Percentiles rank a stretch among this genome's conserved stretches.
Conservation (phyloP, 1,140 invertebrate species). For the Brachionus calyciflorus region DNA sequence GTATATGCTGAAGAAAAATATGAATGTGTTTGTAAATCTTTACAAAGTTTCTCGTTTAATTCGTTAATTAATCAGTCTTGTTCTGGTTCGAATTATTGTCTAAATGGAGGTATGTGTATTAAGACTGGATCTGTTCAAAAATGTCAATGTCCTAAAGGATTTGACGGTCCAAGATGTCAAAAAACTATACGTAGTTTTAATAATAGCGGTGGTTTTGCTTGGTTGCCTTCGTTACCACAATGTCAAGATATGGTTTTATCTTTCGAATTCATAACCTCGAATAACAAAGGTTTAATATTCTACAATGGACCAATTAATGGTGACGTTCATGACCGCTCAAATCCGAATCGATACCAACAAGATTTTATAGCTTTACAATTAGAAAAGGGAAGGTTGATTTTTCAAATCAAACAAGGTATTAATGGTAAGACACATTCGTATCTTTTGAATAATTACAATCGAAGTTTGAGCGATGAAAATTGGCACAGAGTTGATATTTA, state of each 20-base stretch:
- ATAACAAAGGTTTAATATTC: constrained; percentile 82
- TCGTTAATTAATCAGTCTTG: constrained; percentile 54
- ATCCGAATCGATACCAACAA: constrained; percentile 47
- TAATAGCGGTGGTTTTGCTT: constrained; percentile 65
- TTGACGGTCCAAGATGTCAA: constrained; percentile 89
- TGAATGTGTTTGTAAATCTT: constrained; percentile 69
- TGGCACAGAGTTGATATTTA: constrained; percentile 94
- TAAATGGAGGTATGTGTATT: constrained; percentile 86
- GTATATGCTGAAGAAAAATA: constrained; percentile 81
- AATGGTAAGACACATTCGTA: constrained; percentile 78
- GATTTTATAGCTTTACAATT: constrained; percentile 92
- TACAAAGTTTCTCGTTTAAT: constrained; percentile 52
- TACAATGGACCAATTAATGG: constrained; percentile 92
- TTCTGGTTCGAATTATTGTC: constrained; percentile 85
- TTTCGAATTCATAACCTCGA: constrained; percentile 86
- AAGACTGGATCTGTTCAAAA: constrained; percentile 71
- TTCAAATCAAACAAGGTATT: constrained; percentile 90
- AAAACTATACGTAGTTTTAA: constrained; percentile 84
- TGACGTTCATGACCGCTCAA: constrained; percentile 53
- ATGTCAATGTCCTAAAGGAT: constrained; percentile 83
- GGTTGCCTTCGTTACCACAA: constrained; percentile 91
- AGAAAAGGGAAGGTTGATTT: constrained; percentile 79
- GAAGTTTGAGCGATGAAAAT: neutral
- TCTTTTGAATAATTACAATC: constrained; percentile 30
- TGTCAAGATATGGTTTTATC: constrained; percentile 90